These are phyloP conservation scores for Ardeotis arabs DNA, from an alignment of 2,113 vertebrate species.

Conservation along the genomic window DNA sequence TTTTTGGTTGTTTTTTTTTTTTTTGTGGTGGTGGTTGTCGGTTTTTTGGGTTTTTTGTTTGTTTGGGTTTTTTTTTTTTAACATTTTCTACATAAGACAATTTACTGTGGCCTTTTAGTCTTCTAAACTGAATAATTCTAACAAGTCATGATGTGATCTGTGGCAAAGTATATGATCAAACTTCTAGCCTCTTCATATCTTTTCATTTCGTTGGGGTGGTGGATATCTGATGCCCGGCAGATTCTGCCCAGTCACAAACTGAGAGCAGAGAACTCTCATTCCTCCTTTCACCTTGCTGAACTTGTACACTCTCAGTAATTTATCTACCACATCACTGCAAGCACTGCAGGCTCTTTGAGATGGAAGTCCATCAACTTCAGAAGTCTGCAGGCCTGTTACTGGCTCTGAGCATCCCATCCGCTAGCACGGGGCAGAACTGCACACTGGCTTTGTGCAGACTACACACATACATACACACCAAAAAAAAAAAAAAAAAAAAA, in stretches of 20 bases:
- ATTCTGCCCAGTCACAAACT: neutral
- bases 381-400: neutral
- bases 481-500: no score
- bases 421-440: rapidly evolving
- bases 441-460: neutral
- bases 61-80: neutral
- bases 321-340: neutral
- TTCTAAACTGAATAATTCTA: neutral
- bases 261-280: neutral
- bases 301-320: neutral
- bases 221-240: neutral
- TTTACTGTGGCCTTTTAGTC: neutral
- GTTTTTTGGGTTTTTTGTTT: neutral
- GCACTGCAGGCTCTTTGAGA: neutral
- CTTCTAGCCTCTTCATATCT: neutral
- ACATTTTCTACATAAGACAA: neutral
- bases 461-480: neutral
- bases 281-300: neutral
- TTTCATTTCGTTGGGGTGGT: neutral
- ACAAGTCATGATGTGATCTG: neutral
- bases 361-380: neutral
- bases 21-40: no score
- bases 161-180: neutral
- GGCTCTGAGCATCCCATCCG: neutral
- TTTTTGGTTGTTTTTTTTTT: neutral